Evolutionary conservation across 1,140 invertebrate genomes (phyloP).

Genomic region (Heliconius himera): DNA sequence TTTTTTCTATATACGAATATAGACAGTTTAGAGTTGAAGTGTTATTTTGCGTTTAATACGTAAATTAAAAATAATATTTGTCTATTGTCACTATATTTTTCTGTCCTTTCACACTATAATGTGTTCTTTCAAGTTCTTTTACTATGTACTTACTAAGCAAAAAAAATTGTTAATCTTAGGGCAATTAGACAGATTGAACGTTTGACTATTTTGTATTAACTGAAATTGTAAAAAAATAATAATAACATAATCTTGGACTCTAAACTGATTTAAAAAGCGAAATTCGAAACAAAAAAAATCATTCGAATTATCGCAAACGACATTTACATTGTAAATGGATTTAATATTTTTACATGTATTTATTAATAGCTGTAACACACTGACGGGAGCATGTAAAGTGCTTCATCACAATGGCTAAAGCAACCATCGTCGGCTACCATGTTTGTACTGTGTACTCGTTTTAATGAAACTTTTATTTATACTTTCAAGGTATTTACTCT

Average conservation of each 20-base stretch:
- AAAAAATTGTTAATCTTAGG: neutral
- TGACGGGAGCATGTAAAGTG: conserved; percentile 35
- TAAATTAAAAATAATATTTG: too few relatives aligned
- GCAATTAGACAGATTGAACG: neutral
- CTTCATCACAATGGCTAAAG: conserved; percentile 41
- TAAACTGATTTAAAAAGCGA: neutral
- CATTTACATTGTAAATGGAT: conserved; percentile 1
- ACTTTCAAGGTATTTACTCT: conserved; percentile 46
- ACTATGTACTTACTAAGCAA: conserved; percentile 2
- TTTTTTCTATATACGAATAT: neutral
- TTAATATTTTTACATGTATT: neutral
- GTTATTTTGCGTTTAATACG: neutral
- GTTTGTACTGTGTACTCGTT: conserved; percentile 32
- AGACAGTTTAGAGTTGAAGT: neutral
- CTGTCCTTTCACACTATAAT: neutral
- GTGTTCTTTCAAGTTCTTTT: neutral
- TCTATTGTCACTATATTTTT: neutral
- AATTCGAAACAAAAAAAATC: neutral
- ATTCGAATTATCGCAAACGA: neutral
- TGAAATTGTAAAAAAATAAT: neutral
- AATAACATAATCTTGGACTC: neutral
- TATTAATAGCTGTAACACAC: conserved; percentile 2
- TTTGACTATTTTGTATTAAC: neutral
- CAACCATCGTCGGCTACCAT: conserved; percentile 9
- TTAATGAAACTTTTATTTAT: conserved; percentile 42